A percentile compares a stretch with the other conserved stretches of the same genome.
phyloP scores from a whole-genome alignment of 2,797 vertebrate species.

The Melanotaenia boesemani region DNA sequence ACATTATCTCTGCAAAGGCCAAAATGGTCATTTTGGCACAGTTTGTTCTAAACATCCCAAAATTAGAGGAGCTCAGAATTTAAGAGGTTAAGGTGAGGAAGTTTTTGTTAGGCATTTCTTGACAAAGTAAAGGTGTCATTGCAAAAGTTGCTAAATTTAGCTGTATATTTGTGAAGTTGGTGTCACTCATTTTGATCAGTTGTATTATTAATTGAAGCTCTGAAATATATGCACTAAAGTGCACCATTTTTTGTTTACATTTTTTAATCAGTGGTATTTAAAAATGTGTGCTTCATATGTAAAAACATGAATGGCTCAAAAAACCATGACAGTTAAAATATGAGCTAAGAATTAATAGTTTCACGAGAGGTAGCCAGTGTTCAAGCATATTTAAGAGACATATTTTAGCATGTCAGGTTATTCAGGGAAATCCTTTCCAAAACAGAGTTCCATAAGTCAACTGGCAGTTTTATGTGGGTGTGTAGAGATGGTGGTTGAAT shows the following conservation, averaged over 20 bases:
- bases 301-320: not conserved
- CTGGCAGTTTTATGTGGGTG: not conserved
- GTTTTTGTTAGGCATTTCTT: not conserved
- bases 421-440: conserved; percentile 1
- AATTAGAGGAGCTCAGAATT: not conserved
- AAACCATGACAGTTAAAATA: not conserved
- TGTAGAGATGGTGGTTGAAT: not conserved
- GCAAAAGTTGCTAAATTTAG: not conserved
- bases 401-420: conserved; percentile 1
- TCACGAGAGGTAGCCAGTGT: not conserved
- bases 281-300: not conserved
- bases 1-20: not conserved
- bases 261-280: not conserved
- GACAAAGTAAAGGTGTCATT: not conserved
- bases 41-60: not conserved
- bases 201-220: not conserved
- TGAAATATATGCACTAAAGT: not conserved
- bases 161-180: not conserved
- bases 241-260: not conserved
- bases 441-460: not conserved
- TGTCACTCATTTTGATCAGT: not conserved
- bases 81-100: not conserved
- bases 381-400: not conserved
- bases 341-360: not conserved
- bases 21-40: not conserved